Base-by-base conservation (phyloP, 2,888 invertebrate genomes). In the Cantharis nigra region DNA sequence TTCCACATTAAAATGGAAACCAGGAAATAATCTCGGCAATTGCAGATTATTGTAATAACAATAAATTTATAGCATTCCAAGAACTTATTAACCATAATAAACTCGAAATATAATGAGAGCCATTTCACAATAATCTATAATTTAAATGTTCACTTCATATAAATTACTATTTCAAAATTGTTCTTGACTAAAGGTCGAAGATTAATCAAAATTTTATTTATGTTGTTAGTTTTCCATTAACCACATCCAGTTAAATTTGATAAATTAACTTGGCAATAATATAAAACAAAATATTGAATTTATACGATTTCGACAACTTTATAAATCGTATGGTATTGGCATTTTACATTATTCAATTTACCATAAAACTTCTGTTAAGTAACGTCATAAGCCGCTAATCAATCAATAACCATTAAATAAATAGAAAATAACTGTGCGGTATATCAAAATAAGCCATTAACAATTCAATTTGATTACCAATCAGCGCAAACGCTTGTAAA, bases 1-100 rank as follows among this genome's bases (percentile, higher is more conserved):
- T 23, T 67, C 49, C 26, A 70, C 18, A 67, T 75, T 75, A 65
- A 70, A 63, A 26, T 67, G 23, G 10, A 75, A 23, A 49, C 26
- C 16, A 14, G 23, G 63, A 71, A 75, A 64, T 64, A 75, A 49
- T 49, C 49, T 49, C n/a, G 13, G 49, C 49, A 49, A 49, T 49
- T 49, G 49, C n/a, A n/a, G 49, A 49, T 49, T 49, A 49, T 49
- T n/a, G 49, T n/a, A 49, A 49, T 49, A 49, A 33, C n/a, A 33
- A 49, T 49, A 49, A 49, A 49, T 49, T 49, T 49, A 49, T 49
- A 49, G 7, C 49, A 49, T 49, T 49, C n/a, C 49, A 49, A 49
- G 49, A 49, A 49, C n/a, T 49, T 49, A 23, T 23, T 23, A 49
- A 5, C 49, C 49, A n/a, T 49, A 49, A 49, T 49, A 49, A 49